Percentiles rank a stretch among this genome's conserved stretches.
phyloP scores from a whole-genome alignment of 1,140 invertebrate genomes.

The Oncopodura yosiiana region DNA sequence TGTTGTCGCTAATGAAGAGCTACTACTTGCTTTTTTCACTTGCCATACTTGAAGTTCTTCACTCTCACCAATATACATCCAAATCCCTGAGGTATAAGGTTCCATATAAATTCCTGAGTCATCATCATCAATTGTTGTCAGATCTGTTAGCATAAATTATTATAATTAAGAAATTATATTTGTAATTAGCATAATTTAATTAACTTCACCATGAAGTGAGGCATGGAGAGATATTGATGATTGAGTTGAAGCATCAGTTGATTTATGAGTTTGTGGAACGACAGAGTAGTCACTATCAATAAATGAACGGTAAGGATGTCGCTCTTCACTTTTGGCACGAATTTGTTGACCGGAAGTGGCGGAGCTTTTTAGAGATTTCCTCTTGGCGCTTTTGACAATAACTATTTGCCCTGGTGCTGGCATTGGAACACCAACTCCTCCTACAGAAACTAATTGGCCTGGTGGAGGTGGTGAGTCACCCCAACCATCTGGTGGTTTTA shows the following conservation, averaged over 20 bases:
- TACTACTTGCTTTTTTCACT: neutral
- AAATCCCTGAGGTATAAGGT: conserved; percentile 44
- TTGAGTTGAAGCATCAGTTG: conserved; percentile 48
- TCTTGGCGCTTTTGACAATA: neutral
- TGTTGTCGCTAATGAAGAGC: neutral
- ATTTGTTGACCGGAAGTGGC: neutral
- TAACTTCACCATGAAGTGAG: conserved; percentile 25
- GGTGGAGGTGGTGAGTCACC: conserved; percentile 18
- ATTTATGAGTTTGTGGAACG: neutral
- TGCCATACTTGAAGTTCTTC: conserved; percentile 61
- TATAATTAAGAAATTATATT: no score
- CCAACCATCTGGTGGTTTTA: conserved; percentile 25
- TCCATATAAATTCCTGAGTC: conserved; percentile 34
- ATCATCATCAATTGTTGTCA: conserved; percentile 36
- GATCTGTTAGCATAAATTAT: no score
- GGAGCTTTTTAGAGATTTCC: conserved; percentile 7
- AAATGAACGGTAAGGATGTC: neutral
- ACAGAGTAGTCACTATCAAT: neutral
- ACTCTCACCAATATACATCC: conserved; percentile 64
- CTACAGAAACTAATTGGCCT: neutral
- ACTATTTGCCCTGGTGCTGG: conserved; percentile 5
- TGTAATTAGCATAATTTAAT: no score
- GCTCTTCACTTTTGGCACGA: conserved; percentile 8
- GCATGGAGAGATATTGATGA: conserved; percentile 45
- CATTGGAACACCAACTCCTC: conserved; percentile 13